phyloP scores from a whole-genome alignment of 2,797 vertebrate species.

The Sylvilagus floridanus region DNA sequence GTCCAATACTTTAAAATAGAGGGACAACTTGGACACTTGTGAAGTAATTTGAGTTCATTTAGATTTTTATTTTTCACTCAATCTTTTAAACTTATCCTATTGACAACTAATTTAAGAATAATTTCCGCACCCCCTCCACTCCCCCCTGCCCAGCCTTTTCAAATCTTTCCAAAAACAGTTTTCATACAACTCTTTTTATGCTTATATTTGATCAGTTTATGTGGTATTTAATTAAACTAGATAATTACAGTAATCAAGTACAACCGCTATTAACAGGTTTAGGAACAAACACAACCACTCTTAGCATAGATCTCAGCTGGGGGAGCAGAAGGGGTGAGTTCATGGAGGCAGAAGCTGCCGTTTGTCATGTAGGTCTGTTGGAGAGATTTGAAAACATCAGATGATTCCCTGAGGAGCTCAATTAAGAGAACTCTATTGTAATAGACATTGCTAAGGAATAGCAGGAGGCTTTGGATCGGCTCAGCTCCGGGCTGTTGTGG shows the following conservation, averaged over 20 bases:
- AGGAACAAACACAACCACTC: conserved; percentile 61
- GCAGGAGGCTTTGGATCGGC: not conserved
- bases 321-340: not conserved
- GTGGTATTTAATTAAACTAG: conserved; percentile 76
- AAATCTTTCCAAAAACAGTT: conserved; percentile 54
- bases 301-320: not conserved
- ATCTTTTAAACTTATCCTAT: conserved; percentile 52
- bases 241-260: conserved; percentile 75
- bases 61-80: conserved; percentile 29
- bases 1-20: conserved; percentile 48
- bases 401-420: conserved; percentile 60
- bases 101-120: conserved; percentile 55
- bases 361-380: conserved; percentile 17
- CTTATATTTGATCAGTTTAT: conserved; percentile 67
- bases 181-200: conserved; percentile 73
- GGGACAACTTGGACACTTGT: conserved; percentile 2
- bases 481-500: too few relatives aligned
- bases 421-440: conserved; percentile 64
- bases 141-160: not conserved
- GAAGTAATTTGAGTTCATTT: conserved; percentile 63
- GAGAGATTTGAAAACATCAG: conserved; percentile 54
- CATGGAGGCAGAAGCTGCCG: not conserved
- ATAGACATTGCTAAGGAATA: conserved; percentile 68
- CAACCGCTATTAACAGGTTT: conserved; percentile 67
- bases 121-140: not conserved